phyloP scores from a whole-genome alignment of 2,888 invertebrate genomes.

The Pristionchus mayeri region DNA sequence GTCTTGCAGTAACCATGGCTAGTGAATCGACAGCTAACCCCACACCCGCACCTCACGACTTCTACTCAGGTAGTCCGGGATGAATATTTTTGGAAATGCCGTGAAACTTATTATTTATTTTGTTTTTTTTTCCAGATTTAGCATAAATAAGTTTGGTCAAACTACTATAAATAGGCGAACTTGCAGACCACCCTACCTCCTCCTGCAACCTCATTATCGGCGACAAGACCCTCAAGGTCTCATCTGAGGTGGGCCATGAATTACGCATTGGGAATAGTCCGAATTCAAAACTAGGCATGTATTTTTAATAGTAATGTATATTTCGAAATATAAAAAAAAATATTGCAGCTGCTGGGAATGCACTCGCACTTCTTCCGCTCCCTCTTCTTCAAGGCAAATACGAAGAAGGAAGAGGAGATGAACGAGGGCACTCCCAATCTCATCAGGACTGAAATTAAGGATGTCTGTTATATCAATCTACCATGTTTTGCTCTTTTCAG shows the following conservation, averaged over 20 bases:
- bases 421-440: slow-evolving; percentile 35
- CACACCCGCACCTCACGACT: slow-evolving; percentile 31
- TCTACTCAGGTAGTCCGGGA: no score
- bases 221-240: slow-evolving; percentile 45
- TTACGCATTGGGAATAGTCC: no score
- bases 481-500: no score
- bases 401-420: slow-evolving; percentile 10
- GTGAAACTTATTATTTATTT: no score
- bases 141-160: no score
- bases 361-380: slow-evolving; percentile 47
- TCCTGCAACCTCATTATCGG: slow-evolving; percentile 36
- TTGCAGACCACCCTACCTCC: slow-evolving; percentile 23
- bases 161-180: no score
- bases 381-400: slow-evolving; percentile 21
- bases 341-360: slow-evolving; percentile 30
- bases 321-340: no score
- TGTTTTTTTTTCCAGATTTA: no score
- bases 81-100: no score
- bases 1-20: neutral
- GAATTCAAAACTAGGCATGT: no score
- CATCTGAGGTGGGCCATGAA: slow-evolving; percentile 44
- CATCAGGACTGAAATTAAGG: slow-evolving; percentile 32
- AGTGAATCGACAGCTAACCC: neutral
- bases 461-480: neutral
- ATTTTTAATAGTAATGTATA: neutral